These are phyloP conservation scores for Orgyia antiqua DNA, from an alignment of 2,888 invertebrate species.

Conservation along the genomic window DNA sequence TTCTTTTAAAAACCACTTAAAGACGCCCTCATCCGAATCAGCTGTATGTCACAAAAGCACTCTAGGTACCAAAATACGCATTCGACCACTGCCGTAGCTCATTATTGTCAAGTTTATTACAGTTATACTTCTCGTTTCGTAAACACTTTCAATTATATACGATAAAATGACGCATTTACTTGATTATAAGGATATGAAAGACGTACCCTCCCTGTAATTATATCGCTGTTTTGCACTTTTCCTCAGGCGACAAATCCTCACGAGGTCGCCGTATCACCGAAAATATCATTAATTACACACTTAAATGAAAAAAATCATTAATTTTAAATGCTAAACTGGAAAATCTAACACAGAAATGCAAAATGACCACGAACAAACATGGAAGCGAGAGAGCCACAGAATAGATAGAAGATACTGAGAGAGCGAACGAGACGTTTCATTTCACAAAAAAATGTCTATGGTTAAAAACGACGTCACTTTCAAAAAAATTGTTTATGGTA, in stretches of 20 bases:
- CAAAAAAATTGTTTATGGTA: conserved; percentile 13
- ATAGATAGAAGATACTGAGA: too few relatives aligned
- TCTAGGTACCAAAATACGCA: conserved; percentile 24
- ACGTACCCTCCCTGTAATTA: conserved; percentile 77
- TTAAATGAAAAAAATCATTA: conserved; percentile 60
- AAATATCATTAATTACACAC: conserved; percentile 75
- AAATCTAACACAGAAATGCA: conserved; percentile 72
- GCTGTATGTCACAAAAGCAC: conserved; percentile 58
- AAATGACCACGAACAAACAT: conserved; percentile 78
- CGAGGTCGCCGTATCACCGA: conserved; percentile 67
- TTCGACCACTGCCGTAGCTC: conserved; percentile 24
- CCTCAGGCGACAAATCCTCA: conserved; percentile 69
- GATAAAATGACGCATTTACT: conserved; percentile 78
- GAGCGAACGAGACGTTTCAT: conserved; percentile 63
- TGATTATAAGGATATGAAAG: conserved; percentile 70
- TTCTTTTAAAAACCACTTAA: conserved; percentile 34
- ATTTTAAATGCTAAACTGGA: conserved; percentile 63
- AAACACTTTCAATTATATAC: conserved; percentile 54
- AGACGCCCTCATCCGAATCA: conserved; percentile 69
- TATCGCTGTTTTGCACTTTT: conserved; percentile 66
- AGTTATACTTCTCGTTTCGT: conserved; percentile 39
- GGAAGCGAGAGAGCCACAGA: conserved; percentile 73
- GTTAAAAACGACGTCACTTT: conserved; percentile 40
- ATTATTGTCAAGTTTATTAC: conserved; percentile 18
- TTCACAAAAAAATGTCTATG: conserved; percentile 47